phyloP scores from a whole-genome alignment of 37 sponge, comb jelly and placozoan species.

The Spongia lamella region DNA sequence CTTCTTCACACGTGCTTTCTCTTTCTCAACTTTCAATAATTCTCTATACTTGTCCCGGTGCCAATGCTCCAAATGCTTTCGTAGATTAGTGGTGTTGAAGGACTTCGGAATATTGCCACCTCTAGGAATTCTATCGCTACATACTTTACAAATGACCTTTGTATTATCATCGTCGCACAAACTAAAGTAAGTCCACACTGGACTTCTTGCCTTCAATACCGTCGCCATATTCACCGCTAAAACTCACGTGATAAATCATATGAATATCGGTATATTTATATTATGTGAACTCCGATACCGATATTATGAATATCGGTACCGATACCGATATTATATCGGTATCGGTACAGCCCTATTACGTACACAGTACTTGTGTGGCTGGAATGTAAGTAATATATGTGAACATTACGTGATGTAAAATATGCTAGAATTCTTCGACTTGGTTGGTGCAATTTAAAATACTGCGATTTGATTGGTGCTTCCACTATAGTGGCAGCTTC shows the following conservation, averaged over 20 bases:
- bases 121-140: background rate
- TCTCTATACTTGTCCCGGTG: background rate
- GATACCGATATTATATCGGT: constrained; percentile 7
- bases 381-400: no score
- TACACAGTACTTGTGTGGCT: no score
- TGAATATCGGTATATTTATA: background rate
- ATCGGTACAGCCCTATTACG: background rate
- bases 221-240: background rate
- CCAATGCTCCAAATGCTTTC: constrained; percentile 5
- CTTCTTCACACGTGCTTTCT: no score
- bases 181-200: background rate
- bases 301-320: constrained; percentile 8
- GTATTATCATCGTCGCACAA: background rate
- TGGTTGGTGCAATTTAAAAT: no score
- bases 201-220: background rate
- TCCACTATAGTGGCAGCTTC: no score
- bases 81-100: constrained; percentile 9
- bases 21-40: background rate
- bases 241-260: background rate
- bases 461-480: no score
- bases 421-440: no score
- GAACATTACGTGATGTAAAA: no score
- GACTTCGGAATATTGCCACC: background rate
- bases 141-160: background rate
- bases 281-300: background rate